A percentile compares a stretch with the other conserved stretches of the same genome.
These are phyloP conservation scores for Epizoanthus rinbou DNA, from an alignment of 92 coral and sea anemone genomes.

Conservation along the genomic window DNA sequence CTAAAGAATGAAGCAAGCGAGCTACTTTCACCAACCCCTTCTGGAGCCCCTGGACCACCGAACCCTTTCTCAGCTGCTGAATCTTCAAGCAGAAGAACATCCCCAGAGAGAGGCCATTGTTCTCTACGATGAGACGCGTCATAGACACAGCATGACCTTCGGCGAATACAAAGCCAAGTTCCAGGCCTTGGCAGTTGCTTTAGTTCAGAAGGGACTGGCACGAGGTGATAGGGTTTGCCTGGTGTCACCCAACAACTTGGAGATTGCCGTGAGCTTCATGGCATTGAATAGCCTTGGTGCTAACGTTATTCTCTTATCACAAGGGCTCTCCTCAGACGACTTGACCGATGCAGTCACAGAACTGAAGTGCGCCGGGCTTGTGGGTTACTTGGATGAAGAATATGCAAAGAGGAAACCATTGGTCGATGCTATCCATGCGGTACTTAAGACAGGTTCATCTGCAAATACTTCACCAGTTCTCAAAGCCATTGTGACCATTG, in stretches of 20 bases:
- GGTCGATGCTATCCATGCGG: neutral
- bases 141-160: slow-evolving; percentile 9
- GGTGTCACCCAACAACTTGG: slow-evolving; percentile 36
- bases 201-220: neutral
- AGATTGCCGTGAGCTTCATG: slow-evolving; percentile 22
- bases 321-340: slow-evolving; percentile 2
- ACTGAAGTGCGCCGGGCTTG: neutral
- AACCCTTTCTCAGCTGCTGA: slow-evolving; percentile 12
- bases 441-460: neutral
- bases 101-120: slow-evolving; percentile 35
- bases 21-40: slow-evolving; percentile 10
- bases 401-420: slow-evolving; percentile 15
- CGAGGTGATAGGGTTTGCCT: slow-evolving; percentile 20
- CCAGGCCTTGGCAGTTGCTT: slow-evolving; percentile 5
- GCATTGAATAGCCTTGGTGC: slow-evolving; percentile 24
- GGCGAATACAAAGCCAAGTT: slow-evolving; percentile 16
- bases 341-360: slow-evolving; percentile 7
- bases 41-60: slow-evolving; percentile 12
- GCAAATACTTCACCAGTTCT: neutral
- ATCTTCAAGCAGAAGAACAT: slow-evolving; percentile 13
- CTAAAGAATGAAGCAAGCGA: neutral
- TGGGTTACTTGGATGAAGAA: slow-evolving; percentile 14
- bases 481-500: slow-evolving; percentile 14
- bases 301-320: slow-evolving; percentile 1
- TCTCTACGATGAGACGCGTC: slow-evolving; percentile 11